These are phyloP conservation scores for Polydrusus cervinus DNA, from an alignment of 2,888 invertebrate species.

Conservation along the genomic window DNA sequence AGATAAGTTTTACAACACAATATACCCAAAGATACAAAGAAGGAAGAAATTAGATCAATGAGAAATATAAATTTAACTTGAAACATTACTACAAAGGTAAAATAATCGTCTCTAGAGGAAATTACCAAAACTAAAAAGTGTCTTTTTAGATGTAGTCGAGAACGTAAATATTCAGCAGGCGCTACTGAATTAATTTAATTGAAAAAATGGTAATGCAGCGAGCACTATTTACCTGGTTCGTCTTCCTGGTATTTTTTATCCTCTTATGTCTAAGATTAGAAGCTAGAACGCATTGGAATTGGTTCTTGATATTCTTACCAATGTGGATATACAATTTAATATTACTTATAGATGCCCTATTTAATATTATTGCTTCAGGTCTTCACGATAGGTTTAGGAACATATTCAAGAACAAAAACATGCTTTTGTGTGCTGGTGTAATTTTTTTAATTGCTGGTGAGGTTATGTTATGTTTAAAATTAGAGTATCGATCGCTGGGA, in stretches of 20 bases:
- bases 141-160: slow-evolving; percentile 6
- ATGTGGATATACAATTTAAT: slow-evolving; percentile 95
- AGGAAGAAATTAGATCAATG: too few species aligned
- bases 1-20: too few species aligned
- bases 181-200: neutral
- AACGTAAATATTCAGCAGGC: neutral
- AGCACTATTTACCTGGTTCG: slow-evolving; percentile 95
- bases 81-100: too few species aligned
- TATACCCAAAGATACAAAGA: too few species aligned
- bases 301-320: slow-evolving; percentile 96
- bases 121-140: neutral
- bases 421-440: slow-evolving; percentile 86
- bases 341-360: slow-evolving; percentile 88
- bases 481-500: slow-evolving; percentile 83
- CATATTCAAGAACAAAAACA: slow-evolving; percentile 75
- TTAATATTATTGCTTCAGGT: slow-evolving; percentile 90
- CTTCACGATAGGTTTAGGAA: slow-evolving; percentile 78
- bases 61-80: too few species aligned
- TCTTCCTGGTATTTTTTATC: slow-evolving; percentile 90
- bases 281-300: slow-evolving; percentile 92
- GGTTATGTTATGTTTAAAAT: slow-evolving; percentile 88
- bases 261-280: slow-evolving; percentile 89
- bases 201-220: slow-evolving; percentile 83
- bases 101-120: too few species aligned
- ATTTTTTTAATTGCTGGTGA: slow-evolving; percentile 90